These are phyloP conservation scores for Aporrectodea caliginosa DNA, from an alignment of 1,140 invertebrate genomes.

Conservation along the genomic window DNA sequence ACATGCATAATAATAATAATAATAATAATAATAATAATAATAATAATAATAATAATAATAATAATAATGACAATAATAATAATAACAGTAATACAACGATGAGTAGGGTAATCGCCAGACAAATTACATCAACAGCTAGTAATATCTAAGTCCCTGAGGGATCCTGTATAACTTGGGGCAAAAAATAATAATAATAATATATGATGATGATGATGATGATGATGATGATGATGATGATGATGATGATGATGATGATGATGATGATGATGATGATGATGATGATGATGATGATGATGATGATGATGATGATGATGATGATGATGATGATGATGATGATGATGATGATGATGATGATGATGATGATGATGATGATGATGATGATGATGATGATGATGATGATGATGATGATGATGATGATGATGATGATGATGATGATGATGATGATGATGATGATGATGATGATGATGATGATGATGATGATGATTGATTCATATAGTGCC, in stretches of 20 bases:
- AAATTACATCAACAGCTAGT: too few species aligned
- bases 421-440: constrained; percentile 16
- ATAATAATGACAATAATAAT: too few species aligned
- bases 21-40: too few species aligned
- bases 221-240: constrained; percentile 17
- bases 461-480: constrained; percentile 15
- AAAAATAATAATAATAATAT: too few species aligned
- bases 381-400: constrained; percentile 23
- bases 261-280: constrained; percentile 19
- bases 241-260: constrained; percentile 19
- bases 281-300: constrained; percentile 17
- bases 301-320: constrained; percentile 11
- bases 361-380: constrained; percentile 4
- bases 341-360: constrained; percentile 8
- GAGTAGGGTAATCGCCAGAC: constrained; percentile 14
- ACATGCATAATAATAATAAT: too few species aligned
- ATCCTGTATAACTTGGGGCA: too few species aligned
- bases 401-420: constrained; percentile 21
- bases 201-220: constrained; percentile 24
- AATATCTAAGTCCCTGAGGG: too few species aligned
- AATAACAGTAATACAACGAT: too few species aligned
- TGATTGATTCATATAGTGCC: too few species aligned
- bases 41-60: too few species aligned
- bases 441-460: constrained; percentile 19
- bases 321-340: constrained; percentile 15